A percentile compares a stretch with the other conserved stretches of the same genome.
Evolutionary conservation across 2,797 vertebrate species (phyloP).

Genomic region (Lithobates pipiens): DNA sequence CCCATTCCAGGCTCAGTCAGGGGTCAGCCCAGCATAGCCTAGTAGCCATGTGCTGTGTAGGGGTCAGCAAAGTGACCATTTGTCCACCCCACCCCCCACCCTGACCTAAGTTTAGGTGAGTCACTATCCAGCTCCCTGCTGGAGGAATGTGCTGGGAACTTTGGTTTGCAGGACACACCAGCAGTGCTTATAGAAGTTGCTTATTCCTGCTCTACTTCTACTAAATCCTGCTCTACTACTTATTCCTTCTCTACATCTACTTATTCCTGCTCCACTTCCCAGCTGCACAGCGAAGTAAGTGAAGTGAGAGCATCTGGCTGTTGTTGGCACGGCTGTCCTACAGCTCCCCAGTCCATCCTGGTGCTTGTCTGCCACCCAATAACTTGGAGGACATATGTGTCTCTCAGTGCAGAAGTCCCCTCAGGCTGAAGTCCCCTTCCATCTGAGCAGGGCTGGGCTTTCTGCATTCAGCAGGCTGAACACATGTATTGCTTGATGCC

Average conservation of each 20-base stretch:
- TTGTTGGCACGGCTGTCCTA: constrained; percentile 39
- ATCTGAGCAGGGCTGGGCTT: not conserved
- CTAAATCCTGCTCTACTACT: no score
- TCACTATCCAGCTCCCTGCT: constrained; percentile 23
- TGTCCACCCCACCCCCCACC: constrained; percentile 68
- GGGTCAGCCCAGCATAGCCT: constrained; percentile 48
- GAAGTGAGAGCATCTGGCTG: constrained; percentile 49
- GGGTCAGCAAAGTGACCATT: constrained; percentile 46
- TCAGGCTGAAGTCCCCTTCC: not conserved
- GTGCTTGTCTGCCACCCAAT: constrained; percentile 7
- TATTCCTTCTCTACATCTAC: no score
- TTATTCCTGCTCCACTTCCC: constrained; percentile 17
- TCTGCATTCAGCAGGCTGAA: not conserved
- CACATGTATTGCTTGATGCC: constrained; percentile 24
- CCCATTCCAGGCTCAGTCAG: constrained; percentile 53
- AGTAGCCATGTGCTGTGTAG: constrained; percentile 68
- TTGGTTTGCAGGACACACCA: not conserved
- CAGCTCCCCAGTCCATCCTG: constrained; percentile 6
- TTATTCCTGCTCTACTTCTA: not conserved
- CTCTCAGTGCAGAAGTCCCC: not conserved
- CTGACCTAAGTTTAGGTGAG: not conserved
- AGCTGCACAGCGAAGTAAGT: constrained; percentile 23
- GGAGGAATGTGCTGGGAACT: not conserved
- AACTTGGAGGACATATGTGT: constrained; percentile 15
- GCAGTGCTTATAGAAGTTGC: not conserved